phyloP scores from a whole-genome alignment of 2,113 vertebrate genomes.

The Coregonus clupeaformis region DNA sequence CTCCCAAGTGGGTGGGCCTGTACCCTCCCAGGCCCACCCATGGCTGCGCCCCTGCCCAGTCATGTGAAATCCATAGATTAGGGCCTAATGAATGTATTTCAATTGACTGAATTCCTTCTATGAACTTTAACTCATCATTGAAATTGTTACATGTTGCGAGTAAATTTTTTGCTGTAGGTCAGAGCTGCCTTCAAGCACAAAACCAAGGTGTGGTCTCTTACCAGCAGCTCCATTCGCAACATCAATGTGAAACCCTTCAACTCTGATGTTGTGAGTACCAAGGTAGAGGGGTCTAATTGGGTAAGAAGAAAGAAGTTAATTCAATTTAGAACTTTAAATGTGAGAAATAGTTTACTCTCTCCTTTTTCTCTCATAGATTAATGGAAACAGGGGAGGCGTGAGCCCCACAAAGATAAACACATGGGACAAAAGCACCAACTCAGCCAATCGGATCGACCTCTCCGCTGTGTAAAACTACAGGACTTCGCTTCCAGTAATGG shows the following conservation, averaged over 20 bases:
- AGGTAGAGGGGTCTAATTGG: neutral
- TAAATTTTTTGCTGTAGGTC: slow-evolving; percentile 80
- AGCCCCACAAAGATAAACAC: slow-evolving; percentile 86
- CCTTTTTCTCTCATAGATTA: slow-evolving; percentile 76
- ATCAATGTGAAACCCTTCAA: slow-evolving; percentile 88
- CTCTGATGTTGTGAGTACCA: slow-evolving; percentile 89
- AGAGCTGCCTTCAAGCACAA: slow-evolving; percentile 98
- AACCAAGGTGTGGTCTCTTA: slow-evolving; percentile 97
- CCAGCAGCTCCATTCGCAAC: slow-evolving; percentile 87
- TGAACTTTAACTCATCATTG: no score
- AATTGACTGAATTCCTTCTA: no score
- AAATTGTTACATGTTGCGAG: no score
- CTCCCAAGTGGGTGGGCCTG: no score
- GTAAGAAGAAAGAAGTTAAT: neutral
- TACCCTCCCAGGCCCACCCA: no score
- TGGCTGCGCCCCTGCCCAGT: no score
- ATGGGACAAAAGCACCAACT: slow-evolving; percentile 92
- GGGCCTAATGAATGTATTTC: no score
- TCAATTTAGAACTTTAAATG: neutral
- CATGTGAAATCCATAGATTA: no score
- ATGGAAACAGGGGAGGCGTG: slow-evolving; percentile 82
- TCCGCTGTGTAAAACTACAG: slow-evolving; percentile 80
- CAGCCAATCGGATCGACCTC: slow-evolving; percentile 86
- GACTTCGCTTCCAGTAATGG: slow-evolving; percentile 8
- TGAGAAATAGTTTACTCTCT: neutral